phyloP scores from a whole-genome alignment of 2,113 vertebrate genomes.

The Centropristis striata region DNA sequence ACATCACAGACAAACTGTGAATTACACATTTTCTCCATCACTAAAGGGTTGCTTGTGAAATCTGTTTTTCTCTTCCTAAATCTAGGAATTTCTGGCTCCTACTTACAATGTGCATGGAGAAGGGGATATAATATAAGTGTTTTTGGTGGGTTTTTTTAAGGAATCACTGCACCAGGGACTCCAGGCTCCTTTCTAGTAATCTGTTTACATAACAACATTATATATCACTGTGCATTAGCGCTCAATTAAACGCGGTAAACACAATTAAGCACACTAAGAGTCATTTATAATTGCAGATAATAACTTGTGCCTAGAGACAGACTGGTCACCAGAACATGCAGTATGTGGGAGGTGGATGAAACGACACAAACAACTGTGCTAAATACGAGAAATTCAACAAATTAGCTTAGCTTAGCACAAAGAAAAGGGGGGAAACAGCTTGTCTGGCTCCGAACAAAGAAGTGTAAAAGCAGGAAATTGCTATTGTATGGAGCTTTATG shows the following conservation, averaged over 20 bases:
- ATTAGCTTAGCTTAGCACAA: no score
- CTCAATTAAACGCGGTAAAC: conserved; percentile 15
- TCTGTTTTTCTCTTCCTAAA: not conserved
- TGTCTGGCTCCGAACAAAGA: no score
- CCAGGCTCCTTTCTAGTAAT: not conserved
- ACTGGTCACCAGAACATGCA: not conserved
- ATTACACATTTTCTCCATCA: not conserved
- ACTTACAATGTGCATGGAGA: not conserved
- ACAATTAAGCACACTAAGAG: not conserved
- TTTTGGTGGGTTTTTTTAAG: not conserved
- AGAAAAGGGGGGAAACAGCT: no score
- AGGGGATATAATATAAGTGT: not conserved
- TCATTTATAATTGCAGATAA: conserved; percentile 13
- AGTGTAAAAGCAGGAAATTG: no score
- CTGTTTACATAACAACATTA: conserved; percentile 12
- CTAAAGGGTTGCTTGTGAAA: conserved; percentile 3
- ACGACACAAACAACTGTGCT: not conserved
- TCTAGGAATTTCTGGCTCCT: not conserved
- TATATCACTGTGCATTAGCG: not conserved
- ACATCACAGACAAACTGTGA: conserved; percentile 15
- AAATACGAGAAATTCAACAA: not conserved
- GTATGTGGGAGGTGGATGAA: not conserved
- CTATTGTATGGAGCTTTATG: no score
- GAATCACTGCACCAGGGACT: not conserved
- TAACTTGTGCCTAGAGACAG: not conserved